phyloP scores from a whole-genome alignment of 1,140 invertebrate species.

The Pararge aegeria region DNA sequence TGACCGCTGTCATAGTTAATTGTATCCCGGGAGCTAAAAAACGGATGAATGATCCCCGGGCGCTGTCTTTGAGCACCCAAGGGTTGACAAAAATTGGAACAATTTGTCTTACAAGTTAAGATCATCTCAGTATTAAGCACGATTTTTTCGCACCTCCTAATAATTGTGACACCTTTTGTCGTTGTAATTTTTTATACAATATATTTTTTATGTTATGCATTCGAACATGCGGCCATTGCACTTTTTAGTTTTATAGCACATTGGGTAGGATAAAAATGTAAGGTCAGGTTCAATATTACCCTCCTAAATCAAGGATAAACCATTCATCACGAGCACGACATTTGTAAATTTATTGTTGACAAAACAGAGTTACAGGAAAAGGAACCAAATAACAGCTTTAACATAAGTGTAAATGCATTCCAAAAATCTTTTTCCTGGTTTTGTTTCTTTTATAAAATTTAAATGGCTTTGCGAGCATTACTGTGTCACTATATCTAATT shows the following conservation, averaged over 20 bases:
- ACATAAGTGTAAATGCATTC: constrained; percentile 17
- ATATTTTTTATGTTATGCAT: constrained; percentile 28
- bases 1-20: constrained; percentile 71
- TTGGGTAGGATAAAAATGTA: constrained; percentile 38
- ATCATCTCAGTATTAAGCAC: constrained; percentile 56
- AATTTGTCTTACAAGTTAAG: constrained; percentile 69
- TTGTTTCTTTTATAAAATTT: constrained; percentile 42
- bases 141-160: constrained; percentile 61
- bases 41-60: constrained; percentile 53
- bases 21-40: constrained; percentile 56
- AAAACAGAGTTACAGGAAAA: constrained; percentile 18
- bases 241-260: constrained; percentile 61
- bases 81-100: constrained; percentile 63
- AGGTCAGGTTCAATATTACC: constrained; percentile 36
- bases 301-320: constrained; percentile 56
- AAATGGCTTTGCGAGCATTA: constrained; percentile 61
- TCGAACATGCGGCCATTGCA: constrained; percentile 21
- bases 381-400: constrained; percentile 18
- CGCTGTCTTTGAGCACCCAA: constrained; percentile 55
- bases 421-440: constrained; percentile 16
- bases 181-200: constrained; percentile 29
- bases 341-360: constrained; percentile 38
- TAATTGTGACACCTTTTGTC: constrained; percentile 50
- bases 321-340: constrained; percentile 64
- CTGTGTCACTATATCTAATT: constrained; percentile 64